phyloP scores from a whole-genome alignment of 2,888 invertebrate species.

The Aricia artaxerxes region DNA sequence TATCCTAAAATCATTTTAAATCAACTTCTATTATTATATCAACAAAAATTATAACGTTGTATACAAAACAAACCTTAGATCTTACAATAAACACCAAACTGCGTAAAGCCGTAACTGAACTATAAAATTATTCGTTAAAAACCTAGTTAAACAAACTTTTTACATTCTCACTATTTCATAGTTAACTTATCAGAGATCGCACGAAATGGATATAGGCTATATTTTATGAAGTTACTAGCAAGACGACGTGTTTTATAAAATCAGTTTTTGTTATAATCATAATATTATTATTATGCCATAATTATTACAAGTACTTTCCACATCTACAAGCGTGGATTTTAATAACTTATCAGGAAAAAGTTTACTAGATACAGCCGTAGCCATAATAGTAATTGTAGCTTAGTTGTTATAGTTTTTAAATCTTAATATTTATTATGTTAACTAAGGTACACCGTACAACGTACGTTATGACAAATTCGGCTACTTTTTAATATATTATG shows the following conservation, averaged over 20 bases:
- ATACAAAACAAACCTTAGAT: not conserved
- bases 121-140: not conserved
- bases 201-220: slow-evolving; percentile 13
- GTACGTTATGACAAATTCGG: no score
- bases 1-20: no score
- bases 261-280: not conserved
- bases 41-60: no score
- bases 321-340: no score
- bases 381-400: no score
- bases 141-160: not conserved
- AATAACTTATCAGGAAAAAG: no score
- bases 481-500: no score
- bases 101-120: not conserved
- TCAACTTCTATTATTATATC: no score
- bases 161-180: not conserved
- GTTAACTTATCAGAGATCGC: not conserved
- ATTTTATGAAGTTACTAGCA: not conserved
- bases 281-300: not conserved
- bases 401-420: no score
- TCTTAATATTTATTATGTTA: no score
- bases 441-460: no score
- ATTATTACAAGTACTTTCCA: not conserved
- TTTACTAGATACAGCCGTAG: no score
- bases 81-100: not conserved
- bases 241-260: not conserved